Conservation (phyloP, 2,797 vertebrate genomes). For the Odontamblyopus rebecca region DNA sequence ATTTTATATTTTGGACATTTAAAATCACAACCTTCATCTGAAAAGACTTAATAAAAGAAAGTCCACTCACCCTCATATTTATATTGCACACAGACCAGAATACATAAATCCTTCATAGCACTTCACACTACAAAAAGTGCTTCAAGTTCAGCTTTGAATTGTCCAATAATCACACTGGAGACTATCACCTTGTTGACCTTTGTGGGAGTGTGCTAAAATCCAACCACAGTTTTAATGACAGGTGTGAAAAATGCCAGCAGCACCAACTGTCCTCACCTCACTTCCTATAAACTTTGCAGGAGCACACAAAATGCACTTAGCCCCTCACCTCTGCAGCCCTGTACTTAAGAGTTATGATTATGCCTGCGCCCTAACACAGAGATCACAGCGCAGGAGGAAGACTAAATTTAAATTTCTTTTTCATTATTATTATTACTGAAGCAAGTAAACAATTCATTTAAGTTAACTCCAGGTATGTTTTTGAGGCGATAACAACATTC, state of each 20-base stretch:
- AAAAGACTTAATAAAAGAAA: no score
- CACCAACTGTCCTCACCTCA: neutral
- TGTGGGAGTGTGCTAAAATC: neutral
- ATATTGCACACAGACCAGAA: neutral
- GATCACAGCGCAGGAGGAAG: neutral
- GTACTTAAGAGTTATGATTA: neutral
- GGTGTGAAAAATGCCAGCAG: slow-evolving; percentile 1
- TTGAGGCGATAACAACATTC: no score
- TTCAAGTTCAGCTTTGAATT: neutral
- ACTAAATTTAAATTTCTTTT: neutral
- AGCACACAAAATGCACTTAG: neutral
- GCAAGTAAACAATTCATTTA: neutral
- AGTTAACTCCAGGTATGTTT: neutral
- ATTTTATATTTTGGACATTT: no score
- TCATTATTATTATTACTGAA: neutral
- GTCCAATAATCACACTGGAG: neutral
- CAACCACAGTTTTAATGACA: slow-evolving; percentile 1
- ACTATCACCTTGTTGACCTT: neutral
- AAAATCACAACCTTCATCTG: no score
- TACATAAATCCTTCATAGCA: no score
- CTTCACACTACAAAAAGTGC: neutral
- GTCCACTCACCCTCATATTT: neutral
- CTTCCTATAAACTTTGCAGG: slow-evolving; percentile 6
- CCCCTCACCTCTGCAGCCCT: slow-evolving; percentile 7
- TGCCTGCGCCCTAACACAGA: neutral